phyloP scores from a whole-genome alignment of 2,797 vertebrate genomes.

The Malacoctenus gilli region DNA sequence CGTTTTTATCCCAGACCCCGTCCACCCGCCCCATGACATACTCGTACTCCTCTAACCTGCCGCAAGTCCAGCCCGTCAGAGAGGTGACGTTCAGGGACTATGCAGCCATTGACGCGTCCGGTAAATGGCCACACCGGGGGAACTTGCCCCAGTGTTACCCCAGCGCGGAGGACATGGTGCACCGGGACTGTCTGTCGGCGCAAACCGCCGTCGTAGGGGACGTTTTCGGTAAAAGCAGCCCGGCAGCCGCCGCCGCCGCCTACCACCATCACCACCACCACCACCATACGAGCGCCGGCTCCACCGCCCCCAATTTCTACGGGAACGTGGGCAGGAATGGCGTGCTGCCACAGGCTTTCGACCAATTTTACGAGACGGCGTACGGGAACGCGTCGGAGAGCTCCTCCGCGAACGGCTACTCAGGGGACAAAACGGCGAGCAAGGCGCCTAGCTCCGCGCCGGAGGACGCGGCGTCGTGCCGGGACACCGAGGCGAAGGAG shows the following conservation, averaged over 20 bases:
- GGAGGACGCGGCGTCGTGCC: conserved; percentile 77
- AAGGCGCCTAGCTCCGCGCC: conserved; percentile 82
- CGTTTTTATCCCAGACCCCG: conserved; percentile 97
- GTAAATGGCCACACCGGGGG: conserved; percentile 96
- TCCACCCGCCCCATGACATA: conserved; percentile 98
- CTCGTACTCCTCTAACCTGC: conserved; percentile 97
- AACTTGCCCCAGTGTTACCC: conserved; percentile 95
- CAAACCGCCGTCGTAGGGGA: conserved; percentile 90
- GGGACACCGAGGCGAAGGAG: conserved; percentile 85
- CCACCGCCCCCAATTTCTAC: conserved; percentile 93
- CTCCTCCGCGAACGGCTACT: conserved; percentile 83
- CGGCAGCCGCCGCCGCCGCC: conserved; percentile 85
- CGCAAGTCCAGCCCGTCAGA: conserved; percentile 98
- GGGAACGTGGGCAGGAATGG: conserved; percentile 96
- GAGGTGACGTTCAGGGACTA: conserved; percentile 99
- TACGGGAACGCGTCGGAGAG: conserved; percentile 90
- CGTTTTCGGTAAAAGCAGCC: conserved; percentile 94
- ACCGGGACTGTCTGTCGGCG: conserved; percentile 96
- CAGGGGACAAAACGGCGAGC: conserved; percentile 86
- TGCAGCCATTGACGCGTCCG: conserved; percentile 94
- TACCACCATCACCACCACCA: conserved; percentile 84
- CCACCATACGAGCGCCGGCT: conserved; percentile 89
- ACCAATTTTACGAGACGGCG: conserved; percentile 99
- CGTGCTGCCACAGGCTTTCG: conserved; percentile 97
- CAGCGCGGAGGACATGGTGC: conserved; percentile 95